Evolutionary conservation across 2,797 vertebrate species (phyloP), one percentile per base, ranked within the genome.

Genomic region (Pteropus rufus): DNA sequence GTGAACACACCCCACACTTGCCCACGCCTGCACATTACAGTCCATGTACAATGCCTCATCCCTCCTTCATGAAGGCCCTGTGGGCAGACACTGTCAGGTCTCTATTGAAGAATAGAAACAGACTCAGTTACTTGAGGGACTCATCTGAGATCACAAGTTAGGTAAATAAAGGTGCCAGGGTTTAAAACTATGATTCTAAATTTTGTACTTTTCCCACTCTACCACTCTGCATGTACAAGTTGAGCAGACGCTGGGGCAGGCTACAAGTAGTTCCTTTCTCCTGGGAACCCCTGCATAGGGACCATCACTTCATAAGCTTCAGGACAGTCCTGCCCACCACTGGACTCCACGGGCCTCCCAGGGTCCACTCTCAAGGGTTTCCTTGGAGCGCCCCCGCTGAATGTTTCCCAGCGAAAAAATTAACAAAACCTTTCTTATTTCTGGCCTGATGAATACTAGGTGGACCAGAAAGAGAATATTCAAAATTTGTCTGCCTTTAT

Each of bases 21-120:
- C n/a, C 5, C 1, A 24, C 7, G 73, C 7, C 56, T 18, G 39
- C 44, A 7, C 6, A 0, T 6, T 5, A 0, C 1, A 1, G 18
- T 44, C 6, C 36, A 0, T 26, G 9, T n/a, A 2, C 36, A 26
- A 9, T 24, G 2, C 29, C 54, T 21, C n/a, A 0, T 14, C 44
- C 19, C 34, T 41, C 82, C 76, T 90, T 67, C 44, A 10, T 0
- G 10, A n/a, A 44, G 29, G 58, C 10, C 34, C n/a, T 0, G 12
- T 4, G n/a, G 18, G 7, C 18, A 29, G 62, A 23, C 58, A 21
- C 9, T 2, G 21, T 56, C 73, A 9, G 5, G 23, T 52, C 21
- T 58, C 80, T 76, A 16, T 46, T 49, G 72, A 76, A 81, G 72
- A 34, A 34, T 34, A 34, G 34, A 94, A 64, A 75, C 21, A 79